These are phyloP conservation scores for Eristalis pertinax DNA, from an alignment of 2,888 invertebrate genomes.

Conservation along the genomic window DNA sequence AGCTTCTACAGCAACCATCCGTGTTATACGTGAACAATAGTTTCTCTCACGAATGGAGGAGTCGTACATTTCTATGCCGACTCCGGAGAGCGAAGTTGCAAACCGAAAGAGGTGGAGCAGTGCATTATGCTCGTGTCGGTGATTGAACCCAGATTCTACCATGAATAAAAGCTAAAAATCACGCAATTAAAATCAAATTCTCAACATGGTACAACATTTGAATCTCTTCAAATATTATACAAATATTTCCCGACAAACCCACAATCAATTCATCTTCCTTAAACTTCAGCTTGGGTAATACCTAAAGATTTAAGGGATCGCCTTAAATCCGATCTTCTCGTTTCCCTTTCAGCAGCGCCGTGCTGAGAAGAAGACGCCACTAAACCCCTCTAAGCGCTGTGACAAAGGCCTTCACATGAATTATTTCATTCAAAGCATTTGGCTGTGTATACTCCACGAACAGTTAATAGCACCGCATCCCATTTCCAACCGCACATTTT, in stretches of 20 bases:
- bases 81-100: too few relatives aligned
- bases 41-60: too few relatives aligned
- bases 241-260: neutral
- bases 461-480: constrained; percentile 44
- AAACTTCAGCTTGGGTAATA: neutral
- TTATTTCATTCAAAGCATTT: constrained; percentile 66
- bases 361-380: neutral
- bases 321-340: neutral
- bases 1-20: too few relatives aligned
- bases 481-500: constrained; percentile 40
- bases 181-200: neutral
- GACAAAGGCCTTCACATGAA: constrained; percentile 54
- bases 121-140: too few relatives aligned
- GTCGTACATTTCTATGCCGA: too few relatives aligned
- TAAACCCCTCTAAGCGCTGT: constrained; percentile 42
- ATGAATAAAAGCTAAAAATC: neutral
- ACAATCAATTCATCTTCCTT: neutral
- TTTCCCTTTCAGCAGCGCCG: constrained; percentile 12
- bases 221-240: too few relatives aligned
- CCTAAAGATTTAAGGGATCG: neutral
- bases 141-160: too few relatives aligned
- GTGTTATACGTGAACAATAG: too few relatives aligned
- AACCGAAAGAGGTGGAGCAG: too few relatives aligned
- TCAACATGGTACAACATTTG: neutral
- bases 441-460: constrained; percentile 64